phyloP scores from a whole-genome alignment of 2,888 invertebrate genomes.

The Eupithecia exiguata region DNA sequence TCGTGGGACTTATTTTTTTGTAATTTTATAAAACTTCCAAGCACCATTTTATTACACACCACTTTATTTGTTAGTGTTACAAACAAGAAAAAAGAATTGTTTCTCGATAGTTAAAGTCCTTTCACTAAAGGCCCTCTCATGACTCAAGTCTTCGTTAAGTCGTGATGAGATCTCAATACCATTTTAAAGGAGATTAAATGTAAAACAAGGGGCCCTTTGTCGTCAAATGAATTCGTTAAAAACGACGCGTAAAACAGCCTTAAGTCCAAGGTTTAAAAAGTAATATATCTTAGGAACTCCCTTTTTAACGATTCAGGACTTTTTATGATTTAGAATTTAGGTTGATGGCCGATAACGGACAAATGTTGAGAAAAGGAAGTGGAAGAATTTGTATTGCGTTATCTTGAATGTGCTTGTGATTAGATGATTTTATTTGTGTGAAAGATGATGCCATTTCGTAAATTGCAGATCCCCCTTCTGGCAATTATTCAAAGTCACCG shows the following conservation, averaged over 20 bases:
- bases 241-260: constrained; percentile 25
- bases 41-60: neutral
- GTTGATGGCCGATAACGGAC: constrained; percentile 24
- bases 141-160: constrained; percentile 47
- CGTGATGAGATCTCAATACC: constrained; percentile 49
- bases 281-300: constrained; percentile 20
- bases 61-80: neutral
- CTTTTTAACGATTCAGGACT: constrained; percentile 27
- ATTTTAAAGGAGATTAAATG: constrained; percentile 46
- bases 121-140: neutral
- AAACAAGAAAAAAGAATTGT: neutral
- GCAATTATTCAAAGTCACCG: neutral
- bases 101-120: neutral
- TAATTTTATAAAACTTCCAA: neutral
- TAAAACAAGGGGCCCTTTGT: constrained; percentile 43
- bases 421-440: neutral
- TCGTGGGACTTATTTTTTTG: neutral
- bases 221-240: constrained; percentile 41
- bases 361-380: neutral
- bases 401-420: constrained; percentile 1
- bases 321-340: constrained; percentile 26
- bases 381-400: constrained; percentile 8
- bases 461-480: neutral
- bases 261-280: constrained; percentile 25
- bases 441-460: constrained; percentile 6